These are phyloP conservation scores for Sebastes iracundus DNA, from an alignment of 2,797 vertebrate species.

Conservation along the genomic window DNA sequence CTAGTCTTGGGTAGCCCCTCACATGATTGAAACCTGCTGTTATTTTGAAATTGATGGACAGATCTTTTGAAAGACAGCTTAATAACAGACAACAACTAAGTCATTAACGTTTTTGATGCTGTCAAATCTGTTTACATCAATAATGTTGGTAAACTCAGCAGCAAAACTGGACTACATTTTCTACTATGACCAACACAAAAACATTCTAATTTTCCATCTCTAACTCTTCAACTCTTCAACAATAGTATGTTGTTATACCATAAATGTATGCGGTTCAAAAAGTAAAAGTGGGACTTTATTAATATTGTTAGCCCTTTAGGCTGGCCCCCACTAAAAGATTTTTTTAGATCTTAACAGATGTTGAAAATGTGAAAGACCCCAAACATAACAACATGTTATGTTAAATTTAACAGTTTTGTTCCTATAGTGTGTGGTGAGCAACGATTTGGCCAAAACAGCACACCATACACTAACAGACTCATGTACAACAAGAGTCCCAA, in stretches of 20 bases:
- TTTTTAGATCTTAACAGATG: too few relatives aligned
- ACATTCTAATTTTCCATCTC: not conserved
- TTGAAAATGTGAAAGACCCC: too few relatives aligned
- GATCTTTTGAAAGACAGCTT: not conserved
- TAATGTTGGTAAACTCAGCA: not conserved
- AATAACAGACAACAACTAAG: not conserved
- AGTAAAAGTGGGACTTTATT: not conserved
- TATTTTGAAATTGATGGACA: not conserved
- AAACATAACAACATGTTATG: too few relatives aligned
- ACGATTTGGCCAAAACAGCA: too few relatives aligned
- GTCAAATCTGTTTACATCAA: not conserved
- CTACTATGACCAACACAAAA: not conserved
- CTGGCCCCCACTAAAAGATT: too few relatives aligned
- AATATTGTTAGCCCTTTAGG: fast-evolving
- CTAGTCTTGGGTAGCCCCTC: not conserved
- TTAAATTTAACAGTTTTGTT: too few relatives aligned
- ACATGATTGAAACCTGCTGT: not conserved
- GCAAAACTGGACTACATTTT: not conserved
- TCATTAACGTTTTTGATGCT: not conserved
- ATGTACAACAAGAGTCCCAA: too few relatives aligned
- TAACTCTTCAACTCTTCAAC: not conserved
- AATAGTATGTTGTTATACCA: not conserved
- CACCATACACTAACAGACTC: too few relatives aligned
- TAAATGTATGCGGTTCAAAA: not conserved
- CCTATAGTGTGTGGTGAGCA: too few relatives aligned